phyloP scores from a whole-genome alignment of 2,113 vertebrate species.

The Ammodytes marinus region DNA sequence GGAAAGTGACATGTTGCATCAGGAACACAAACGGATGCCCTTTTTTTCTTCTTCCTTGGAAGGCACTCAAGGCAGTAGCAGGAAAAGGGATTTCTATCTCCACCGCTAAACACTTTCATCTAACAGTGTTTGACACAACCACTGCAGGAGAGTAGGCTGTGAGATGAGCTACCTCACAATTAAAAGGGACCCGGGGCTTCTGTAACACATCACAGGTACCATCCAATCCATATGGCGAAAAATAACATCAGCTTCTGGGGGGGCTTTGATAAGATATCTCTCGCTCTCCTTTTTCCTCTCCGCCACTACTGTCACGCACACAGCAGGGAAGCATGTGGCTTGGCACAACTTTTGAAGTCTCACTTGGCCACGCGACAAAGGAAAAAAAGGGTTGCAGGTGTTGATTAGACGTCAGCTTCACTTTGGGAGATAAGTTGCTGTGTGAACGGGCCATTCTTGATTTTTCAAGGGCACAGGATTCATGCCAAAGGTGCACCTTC shows the following conservation, averaged over 20 bases:
- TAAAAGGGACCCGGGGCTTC: slow-evolving; percentile 62
- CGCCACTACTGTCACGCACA: slow-evolving; percentile 44
- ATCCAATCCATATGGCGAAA: slow-evolving; percentile 64
- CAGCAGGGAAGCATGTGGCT: slow-evolving; percentile 67
- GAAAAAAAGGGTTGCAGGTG: slow-evolving; percentile 80
- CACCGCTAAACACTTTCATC: slow-evolving; percentile 54
- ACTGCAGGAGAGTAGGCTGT: slow-evolving; percentile 50
- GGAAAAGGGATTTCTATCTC: slow-evolving; percentile 30
- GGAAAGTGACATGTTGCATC: slow-evolving; percentile 40
- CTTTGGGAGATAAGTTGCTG: slow-evolving; percentile 82
- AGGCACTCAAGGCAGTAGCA: slow-evolving; percentile 37
- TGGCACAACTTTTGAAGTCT: slow-evolving; percentile 84
- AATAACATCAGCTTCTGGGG: slow-evolving; percentile 71
- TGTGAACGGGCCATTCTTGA: slow-evolving; percentile 79
- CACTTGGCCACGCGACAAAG: slow-evolving; percentile 78
- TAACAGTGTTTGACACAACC: slow-evolving; percentile 49
- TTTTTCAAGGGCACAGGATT: slow-evolving; percentile 81
- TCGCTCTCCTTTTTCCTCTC: slow-evolving; percentile 47
- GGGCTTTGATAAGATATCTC: slow-evolving; percentile 75
- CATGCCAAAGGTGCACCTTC: slow-evolving; percentile 71
- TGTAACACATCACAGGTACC: slow-evolving; percentile 55
- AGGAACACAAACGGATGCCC: slow-evolving; percentile 1
- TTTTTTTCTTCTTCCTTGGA: slow-evolving; percentile 16
- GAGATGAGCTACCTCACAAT: slow-evolving; percentile 61
- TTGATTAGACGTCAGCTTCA: slow-evolving; percentile 86